These are phyloP conservation scores for Hartigia nigra DNA, from an alignment of 2,888 invertebrate genomes.

Conservation along the genomic window DNA sequence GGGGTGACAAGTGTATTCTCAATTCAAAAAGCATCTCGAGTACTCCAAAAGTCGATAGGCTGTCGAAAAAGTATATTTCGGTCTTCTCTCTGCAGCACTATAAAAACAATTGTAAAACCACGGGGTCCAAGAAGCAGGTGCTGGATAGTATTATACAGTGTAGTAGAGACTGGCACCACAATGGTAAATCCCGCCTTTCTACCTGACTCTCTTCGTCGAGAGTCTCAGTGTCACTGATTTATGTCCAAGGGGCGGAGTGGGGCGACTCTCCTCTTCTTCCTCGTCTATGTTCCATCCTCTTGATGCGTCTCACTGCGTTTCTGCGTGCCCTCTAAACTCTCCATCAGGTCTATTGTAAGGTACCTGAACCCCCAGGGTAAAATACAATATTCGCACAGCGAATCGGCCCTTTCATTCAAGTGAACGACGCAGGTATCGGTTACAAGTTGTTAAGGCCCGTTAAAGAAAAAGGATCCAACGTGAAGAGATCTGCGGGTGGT, in stretches of 20 bases:
- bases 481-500: constrained; percentile 28
- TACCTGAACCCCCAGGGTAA: constrained; percentile 22
- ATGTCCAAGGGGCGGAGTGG: constrained; percentile 22
- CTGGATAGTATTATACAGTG: constrained; percentile 23
- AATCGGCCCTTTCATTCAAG: constrained; percentile 37
- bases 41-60: background rate
- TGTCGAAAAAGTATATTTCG: background rate
- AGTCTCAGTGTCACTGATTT: constrained; percentile 35
- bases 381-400: constrained; percentile 35
- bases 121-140: constrained; percentile 16
- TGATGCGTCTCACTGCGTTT: background rate
- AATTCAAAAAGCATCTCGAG: background rate
- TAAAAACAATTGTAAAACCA: constrained; percentile 14
- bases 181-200: constrained; percentile 32
- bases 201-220: constrained; percentile 27
- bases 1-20: background rate
- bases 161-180: constrained; percentile 26
- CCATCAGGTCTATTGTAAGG: constrained; percentile 29
- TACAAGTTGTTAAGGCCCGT: constrained; percentile 55
- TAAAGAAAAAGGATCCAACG: constrained; percentile 26
- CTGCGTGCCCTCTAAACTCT: constrained; percentile 15
- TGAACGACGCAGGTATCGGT: constrained; percentile 51
- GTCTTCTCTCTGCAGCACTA: background rate
- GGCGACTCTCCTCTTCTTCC: background rate
- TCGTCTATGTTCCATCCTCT: background rate